Evolutionary conservation across 2,888 invertebrate species (phyloP).

Genomic region (Tanaodytes sp.): DNA sequence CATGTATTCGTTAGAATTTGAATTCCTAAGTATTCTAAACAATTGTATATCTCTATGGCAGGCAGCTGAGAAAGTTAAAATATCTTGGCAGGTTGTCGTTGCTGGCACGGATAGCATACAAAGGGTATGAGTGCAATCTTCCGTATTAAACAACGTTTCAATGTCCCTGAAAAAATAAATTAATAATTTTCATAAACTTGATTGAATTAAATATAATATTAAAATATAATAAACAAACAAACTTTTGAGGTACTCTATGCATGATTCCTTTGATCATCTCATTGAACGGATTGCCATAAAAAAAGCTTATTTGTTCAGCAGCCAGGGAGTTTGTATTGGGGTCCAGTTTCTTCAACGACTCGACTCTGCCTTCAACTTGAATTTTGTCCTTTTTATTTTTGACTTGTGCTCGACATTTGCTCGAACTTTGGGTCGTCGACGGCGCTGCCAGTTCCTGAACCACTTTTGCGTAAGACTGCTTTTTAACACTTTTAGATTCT

Average conservation of each 20-base stretch:
- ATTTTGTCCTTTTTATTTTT: slow-evolving; percentile 27
- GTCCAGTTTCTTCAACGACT: slow-evolving; percentile 21
- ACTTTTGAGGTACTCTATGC: slow-evolving; percentile 98
- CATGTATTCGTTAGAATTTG: slow-evolving; percentile 96
- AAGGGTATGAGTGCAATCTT: slow-evolving; percentile 84
- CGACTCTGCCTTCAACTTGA: slow-evolving; percentile 17
- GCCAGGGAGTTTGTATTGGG: slow-evolving; percentile 7
- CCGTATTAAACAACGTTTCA: slow-evolving; percentile 80
- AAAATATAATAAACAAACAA: slow-evolving; percentile 65
- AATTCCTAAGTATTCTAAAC: slow-evolving; percentile 92
- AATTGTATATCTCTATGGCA: slow-evolving; percentile 92
- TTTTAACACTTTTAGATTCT: slow-evolving; percentile 33
- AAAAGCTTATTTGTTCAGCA: slow-evolving; percentile 77
- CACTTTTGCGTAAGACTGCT: slow-evolving; percentile 30
- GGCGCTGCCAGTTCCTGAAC: slow-evolving; percentile 16
- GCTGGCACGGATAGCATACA: slow-evolving; percentile 93
- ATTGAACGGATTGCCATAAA: slow-evolving; percentile 96
- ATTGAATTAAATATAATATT: too few species aligned
- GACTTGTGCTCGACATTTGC: slow-evolving; percentile 52
- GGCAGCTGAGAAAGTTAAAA: slow-evolving; percentile 94
- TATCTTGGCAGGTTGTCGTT: slow-evolving; percentile 91
- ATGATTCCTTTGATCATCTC: slow-evolving; percentile 97
- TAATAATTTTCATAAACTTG: neutral
- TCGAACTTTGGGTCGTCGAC: slow-evolving; percentile 49
- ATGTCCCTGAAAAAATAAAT: slow-evolving; percentile 77